Evolutionary conservation across 2,888 invertebrate genomes (phyloP), one percentile per base, ranked within the genome.

Genomic region (Acrocyrtus sp.): DNA sequence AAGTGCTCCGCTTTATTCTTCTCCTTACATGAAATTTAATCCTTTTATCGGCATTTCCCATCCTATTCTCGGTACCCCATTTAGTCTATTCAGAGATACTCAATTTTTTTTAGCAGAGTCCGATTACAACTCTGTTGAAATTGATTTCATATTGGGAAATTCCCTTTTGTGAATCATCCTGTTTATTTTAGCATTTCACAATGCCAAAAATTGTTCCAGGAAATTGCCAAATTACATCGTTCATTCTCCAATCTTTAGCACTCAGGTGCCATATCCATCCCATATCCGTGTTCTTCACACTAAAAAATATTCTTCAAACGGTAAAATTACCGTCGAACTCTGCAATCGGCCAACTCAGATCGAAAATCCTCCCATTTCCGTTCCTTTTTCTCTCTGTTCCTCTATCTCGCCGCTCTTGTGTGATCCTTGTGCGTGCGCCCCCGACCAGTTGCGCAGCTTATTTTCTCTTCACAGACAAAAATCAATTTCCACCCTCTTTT

Each of bases 361-460:
- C n/a, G 34, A 34, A 56, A 24, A 68, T 54, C 62, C 70, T 63
- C 63, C 70, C 63, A 70, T 63, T 70, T 70, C 70, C 70, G 61
- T 47, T 51, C 26, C 24, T 61, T 50, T 34, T 21, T 41, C 43
- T 39, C 8, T 48, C 29, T 26, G 24, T 4, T 57, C 6, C 43
- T 45, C 6, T 5, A 34, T 34, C 12, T 34, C 12, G 34, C 34
- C 6, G 34, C 34, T 34, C 12, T n/a, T n/a, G n/a, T n/a, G n/a
- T n/a, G n/a, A n/a, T n/a, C n/a, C n/a, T n/a, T n/a, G n/a, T n/a
- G n/a, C n/a, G n/a, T n/a, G n/a, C n/a, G n/a, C n/a, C n/a, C 34
- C 5, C 34, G 6, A 34, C 34, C 34, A 12, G 34, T 34, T 5
- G n/a, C n/a, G n/a, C n/a, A n/a, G n/a, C n/a, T n/a, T n/a, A n/a